Conservation (phyloP, 2,888 invertebrate genomes). For the Mythimna impura region DNA sequence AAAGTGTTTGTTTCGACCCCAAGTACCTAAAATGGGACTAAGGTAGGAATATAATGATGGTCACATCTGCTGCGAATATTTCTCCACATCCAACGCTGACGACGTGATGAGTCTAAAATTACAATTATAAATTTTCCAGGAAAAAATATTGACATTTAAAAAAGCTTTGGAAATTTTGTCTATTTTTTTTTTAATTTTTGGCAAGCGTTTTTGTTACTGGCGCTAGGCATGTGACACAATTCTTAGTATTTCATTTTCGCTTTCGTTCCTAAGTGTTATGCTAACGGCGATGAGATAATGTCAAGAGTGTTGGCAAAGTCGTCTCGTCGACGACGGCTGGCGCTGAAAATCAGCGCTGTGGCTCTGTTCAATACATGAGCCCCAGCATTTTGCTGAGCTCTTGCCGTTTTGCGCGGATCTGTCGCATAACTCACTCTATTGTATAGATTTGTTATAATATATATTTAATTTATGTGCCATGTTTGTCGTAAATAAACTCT, state of each 20-base stretch:
- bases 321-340: too few species aligned
- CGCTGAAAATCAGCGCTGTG: too few species aligned
- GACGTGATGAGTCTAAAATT: background rate
- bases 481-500: too few species aligned
- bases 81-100: background rate
- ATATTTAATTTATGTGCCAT: too few species aligned
- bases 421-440: too few species aligned
- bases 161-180: background rate
- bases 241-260: conserved; percentile 1
- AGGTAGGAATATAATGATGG: too few species aligned
- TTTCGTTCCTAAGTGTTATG: conserved; percentile 13
- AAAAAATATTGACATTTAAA: background rate
- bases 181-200: background rate
- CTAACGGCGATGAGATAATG: conserved; percentile 8
- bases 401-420: too few species aligned
- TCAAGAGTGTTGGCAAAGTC: conserved; percentile 6
- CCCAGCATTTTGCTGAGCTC: too few species aligned
- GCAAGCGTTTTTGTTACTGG: background rate
- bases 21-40: too few species aligned
- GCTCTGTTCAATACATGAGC: too few species aligned
- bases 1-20: too few species aligned
- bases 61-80: background rate
- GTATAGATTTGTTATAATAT: too few species aligned
- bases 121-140: background rate
- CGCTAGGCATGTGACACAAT: background rate